These are phyloP conservation scores for Arion vulgaris DNA, from an alignment of 1,140 invertebrate genomes.

Conservation along the genomic window DNA sequence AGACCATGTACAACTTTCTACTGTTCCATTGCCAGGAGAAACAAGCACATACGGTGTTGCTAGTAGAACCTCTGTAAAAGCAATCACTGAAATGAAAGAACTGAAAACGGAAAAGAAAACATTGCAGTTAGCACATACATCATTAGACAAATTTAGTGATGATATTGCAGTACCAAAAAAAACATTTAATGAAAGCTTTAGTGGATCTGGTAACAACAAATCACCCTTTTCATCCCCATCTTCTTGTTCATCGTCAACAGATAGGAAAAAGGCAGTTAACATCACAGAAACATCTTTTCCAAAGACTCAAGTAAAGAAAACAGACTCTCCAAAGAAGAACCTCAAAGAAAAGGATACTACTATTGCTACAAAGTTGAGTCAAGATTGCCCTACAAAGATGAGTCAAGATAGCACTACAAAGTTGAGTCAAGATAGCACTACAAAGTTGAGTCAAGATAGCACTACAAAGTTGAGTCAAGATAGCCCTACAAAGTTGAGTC, in stretches of 20 bases:
- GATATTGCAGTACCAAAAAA: slow-evolving; percentile 15
- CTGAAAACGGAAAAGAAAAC: too few species aligned
- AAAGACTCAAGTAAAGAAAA: not conserved
- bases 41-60: too few species aligned
- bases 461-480: too few species aligned
- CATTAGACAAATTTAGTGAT: not conserved
- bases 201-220: slow-evolving; percentile 24
- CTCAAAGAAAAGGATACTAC: not conserved
- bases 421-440: too few species aligned
- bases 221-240: slow-evolving; percentile 11
- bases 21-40: slow-evolving; percentile 23
- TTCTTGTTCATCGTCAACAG: not conserved
- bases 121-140: too few species aligned
- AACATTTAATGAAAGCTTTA: slow-evolving; percentile 13
- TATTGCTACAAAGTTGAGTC: too few species aligned
- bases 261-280: slow-evolving; percentile 15
- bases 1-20: slow-evolving; percentile 6
- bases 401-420: too few species aligned
- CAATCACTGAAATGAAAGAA: too few species aligned
- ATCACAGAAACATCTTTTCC: not conserved
- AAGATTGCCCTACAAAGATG: too few species aligned
- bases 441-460: too few species aligned
- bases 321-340: not conserved
- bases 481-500: too few species aligned
- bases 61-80: too few species aligned